Percentiles rank a stretch among this genome's conserved stretches.
Evolutionary conservation across 2,888 invertebrate species (phyloP).

Genomic region (Acrobasis repandana): DNA sequence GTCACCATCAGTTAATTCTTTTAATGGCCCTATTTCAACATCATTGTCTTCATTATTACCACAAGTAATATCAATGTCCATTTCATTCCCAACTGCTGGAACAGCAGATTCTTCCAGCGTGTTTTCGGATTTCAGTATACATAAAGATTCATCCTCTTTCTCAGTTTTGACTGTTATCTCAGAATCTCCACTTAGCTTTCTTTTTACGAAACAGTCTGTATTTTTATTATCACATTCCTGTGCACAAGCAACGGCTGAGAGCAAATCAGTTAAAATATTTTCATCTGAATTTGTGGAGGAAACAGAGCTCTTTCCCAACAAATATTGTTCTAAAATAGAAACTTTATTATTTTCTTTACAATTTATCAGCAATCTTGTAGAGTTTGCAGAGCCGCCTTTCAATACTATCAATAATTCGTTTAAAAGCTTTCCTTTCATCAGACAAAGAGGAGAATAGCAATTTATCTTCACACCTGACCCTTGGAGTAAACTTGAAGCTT

Average conservation of each 20-base stretch:
- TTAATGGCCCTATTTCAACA: constrained; percentile 76
- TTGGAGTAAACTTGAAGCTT: constrained; percentile 75
- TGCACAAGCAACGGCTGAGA: constrained; percentile 84
- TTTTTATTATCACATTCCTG: constrained; percentile 83
- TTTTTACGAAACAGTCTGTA: constrained; percentile 71
- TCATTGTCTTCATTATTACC: constrained; percentile 71
- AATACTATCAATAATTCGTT: constrained; percentile 85
- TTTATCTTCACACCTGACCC: constrained; percentile 73
- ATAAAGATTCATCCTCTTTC: constrained; percentile 50
- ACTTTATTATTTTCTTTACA: constrained; percentile 80
- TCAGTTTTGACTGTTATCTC: constrained; percentile 62
- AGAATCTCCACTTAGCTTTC: constrained; percentile 62
- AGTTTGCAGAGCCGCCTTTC: constrained; percentile 83
- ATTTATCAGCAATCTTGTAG: constrained; percentile 64
- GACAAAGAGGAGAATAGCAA: constrained; percentile 93
- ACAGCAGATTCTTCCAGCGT: constrained; percentile 80
- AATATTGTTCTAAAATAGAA: constrained; percentile 87
- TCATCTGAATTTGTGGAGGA: constrained; percentile 69
- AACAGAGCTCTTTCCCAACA: constrained; percentile 79
- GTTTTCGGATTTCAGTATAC: constrained; percentile 75
- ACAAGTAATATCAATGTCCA: constrained; percentile 75
- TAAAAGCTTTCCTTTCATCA: constrained; percentile 87
- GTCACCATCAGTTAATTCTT: constrained; percentile 72
- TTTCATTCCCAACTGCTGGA: constrained; percentile 77
- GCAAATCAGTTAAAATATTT: constrained; percentile 83